Evolutionary conservation across 2,113 vertebrate genomes (phyloP).

Genomic region (Canis aureus): DNA sequence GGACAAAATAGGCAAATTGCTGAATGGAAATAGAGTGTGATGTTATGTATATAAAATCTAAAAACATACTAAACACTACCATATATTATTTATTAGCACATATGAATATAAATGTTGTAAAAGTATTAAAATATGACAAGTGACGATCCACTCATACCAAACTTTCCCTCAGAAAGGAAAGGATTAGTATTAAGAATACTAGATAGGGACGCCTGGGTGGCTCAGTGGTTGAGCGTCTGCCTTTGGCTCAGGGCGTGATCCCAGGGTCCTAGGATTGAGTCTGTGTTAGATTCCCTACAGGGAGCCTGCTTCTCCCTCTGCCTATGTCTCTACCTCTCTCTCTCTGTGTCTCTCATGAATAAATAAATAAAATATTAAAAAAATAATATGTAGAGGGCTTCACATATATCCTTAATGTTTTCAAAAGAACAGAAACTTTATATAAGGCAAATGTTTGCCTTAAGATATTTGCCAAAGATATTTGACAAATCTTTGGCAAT

Average conservation of each 20-base stretch:
- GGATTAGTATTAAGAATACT: not conserved
- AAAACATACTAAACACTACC: not conserved
- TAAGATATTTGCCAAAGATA: not conserved
- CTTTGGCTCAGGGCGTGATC: no score
- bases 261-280: no score
- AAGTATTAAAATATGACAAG: not conserved
- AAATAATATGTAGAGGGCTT: not conserved
- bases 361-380: no score
- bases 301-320: no score
- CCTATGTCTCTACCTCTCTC: no score
- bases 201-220: not conserved
- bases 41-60: not conserved
- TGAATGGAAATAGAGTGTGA: not conserved
- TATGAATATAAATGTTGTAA: not conserved
- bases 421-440: conserved; percentile 34
- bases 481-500: not conserved
- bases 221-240: no score
- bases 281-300: no score
- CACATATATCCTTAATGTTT: not conserved
- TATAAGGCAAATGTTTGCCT: not conserved
- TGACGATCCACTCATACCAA: not conserved
- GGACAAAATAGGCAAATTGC: not conserved
- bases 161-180: conserved; percentile 7
- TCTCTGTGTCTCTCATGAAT: no score
- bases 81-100: not conserved